These are phyloP conservation scores for Psammodynastes pulverulentus DNA, from an alignment of 2,113 vertebrate species.

Conservation along the genomic window DNA sequence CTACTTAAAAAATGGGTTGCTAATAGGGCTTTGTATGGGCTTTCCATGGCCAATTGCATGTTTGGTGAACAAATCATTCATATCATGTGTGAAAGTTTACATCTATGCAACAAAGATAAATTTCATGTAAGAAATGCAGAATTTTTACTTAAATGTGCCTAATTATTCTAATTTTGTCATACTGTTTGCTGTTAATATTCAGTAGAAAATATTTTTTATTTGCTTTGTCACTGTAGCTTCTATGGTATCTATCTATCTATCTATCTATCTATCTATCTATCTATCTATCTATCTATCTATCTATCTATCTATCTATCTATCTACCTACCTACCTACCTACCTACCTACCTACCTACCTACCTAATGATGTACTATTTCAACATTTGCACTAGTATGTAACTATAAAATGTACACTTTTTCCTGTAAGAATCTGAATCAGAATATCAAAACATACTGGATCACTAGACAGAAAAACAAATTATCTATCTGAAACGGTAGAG, in stretches of 20 bases:
- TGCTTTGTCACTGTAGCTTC: not conserved
- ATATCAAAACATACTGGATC: not conserved
- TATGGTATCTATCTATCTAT: too few species aligned
- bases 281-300: too few species aligned
- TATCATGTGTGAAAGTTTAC: not conserved
- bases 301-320: too few species aligned
- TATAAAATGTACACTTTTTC: not conserved
- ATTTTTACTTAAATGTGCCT: not conserved
- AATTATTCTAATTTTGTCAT: not conserved
- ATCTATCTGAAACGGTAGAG: too few species aligned
- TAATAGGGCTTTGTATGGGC: not conserved
- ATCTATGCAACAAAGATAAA: not conserved
- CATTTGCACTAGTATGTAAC: not conserved
- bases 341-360: too few species aligned
- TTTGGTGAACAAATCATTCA: not conserved
- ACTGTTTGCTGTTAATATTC: not conserved
- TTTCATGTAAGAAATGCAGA: not conserved
- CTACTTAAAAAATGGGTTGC: not conserved
- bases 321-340: too few species aligned
- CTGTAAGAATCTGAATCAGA: not conserved
- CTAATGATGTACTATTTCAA: not conserved
- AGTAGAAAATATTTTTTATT: not conserved
- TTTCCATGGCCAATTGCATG: not conserved
- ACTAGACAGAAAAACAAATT: not conserved
- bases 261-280: too few species aligned